Evolutionary conservation across 2,113 vertebrate species (phyloP), one percentile per base, ranked within the genome.

Genomic region (Tor tambroides): DNA sequence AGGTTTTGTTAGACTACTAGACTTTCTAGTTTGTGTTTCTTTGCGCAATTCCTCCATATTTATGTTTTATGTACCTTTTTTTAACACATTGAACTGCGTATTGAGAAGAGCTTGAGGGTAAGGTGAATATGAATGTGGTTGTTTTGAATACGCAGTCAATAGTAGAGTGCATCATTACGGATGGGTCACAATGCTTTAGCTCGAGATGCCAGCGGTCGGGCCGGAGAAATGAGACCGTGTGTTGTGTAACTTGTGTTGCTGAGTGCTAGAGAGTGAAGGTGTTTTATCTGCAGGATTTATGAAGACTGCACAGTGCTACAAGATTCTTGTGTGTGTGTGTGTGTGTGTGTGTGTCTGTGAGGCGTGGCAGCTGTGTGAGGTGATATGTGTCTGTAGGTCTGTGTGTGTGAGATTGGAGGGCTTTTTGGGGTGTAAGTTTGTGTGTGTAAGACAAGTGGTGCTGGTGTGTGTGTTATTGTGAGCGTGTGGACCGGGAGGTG

Each of bases 401-500:
- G 76, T 85, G 85, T 89, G 90, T 91, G 90, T 92, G 88, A 85
- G 89, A 77, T 90, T 89, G 89, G 38, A 88, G 85, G 90, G 90
- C 51, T 76, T 83, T 80, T n/a, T 82, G 67, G 69, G 56, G 75
- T 84, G 59, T 85, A 67, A 87, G 88, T 86, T 80, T 82, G 88
- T 77, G 65, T 81, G 78, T 86, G 86, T 80, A 80, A 26, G 43
- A 59, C 83, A 38, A 80, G 59, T 56, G 81, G 32, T 54, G 84
- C 65, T 84, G 91, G 94, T 86, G 91, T 91, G 93, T 87, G 92
- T 78, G 59, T 83, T 90, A 51, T 91, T 87, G 91, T 86, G 90
- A 90, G 90, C 85, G 91, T 90, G 93, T 28, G 59, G 61, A 63
- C 14, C 67, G 2, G 14, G 32, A 35, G 0, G 14, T 38, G 41